phyloP scores from a whole-genome alignment of 2,888 invertebrate species.

The Chironomus riparius region DNA sequence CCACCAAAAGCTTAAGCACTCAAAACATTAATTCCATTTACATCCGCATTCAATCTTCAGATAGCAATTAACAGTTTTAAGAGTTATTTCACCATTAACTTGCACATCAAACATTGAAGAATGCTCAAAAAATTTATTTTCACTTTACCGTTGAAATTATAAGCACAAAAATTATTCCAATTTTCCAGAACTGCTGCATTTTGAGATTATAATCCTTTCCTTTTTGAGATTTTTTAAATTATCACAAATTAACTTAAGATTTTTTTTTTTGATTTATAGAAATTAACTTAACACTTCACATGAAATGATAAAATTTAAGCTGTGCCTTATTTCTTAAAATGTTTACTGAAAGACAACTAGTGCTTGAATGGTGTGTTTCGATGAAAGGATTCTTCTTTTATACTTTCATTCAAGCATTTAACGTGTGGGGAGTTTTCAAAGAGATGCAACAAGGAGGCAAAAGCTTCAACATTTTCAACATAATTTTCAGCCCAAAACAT shows the following conservation, averaged over 20 bases:
- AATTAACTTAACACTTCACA: neutral
- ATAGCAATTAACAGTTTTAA: too few species aligned
- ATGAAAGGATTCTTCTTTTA: neutral
- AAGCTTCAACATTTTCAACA: neutral
- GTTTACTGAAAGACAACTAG: neutral
- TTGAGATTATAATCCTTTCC: neutral
- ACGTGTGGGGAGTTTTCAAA: neutral
- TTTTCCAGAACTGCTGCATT: neutral
- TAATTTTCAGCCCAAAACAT: neutral
- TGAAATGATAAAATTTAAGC: neutral
- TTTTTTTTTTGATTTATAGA: too few species aligned
- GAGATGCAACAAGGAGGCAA: neutral
- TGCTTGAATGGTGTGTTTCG: neutral
- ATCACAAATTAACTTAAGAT: neutral
- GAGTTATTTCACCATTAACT: too few species aligned
- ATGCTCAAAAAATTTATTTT: too few species aligned
- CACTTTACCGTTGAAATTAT: conserved; percentile 12
- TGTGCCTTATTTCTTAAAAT: neutral
- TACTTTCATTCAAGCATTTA: neutral
- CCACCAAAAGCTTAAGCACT: too few species aligned
- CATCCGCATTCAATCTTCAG: too few species aligned
- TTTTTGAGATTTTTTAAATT: neutral
- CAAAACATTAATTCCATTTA: too few species aligned
- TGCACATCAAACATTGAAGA: too few species aligned
- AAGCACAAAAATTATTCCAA: conserved; percentile 10